A percentile compares a stretch with the other conserved stretches of the same genome.
Evolutionary conservation across 2,113 vertebrate genomes (phyloP).

Genomic region (Machaerirhynchus nigripectus): DNA sequence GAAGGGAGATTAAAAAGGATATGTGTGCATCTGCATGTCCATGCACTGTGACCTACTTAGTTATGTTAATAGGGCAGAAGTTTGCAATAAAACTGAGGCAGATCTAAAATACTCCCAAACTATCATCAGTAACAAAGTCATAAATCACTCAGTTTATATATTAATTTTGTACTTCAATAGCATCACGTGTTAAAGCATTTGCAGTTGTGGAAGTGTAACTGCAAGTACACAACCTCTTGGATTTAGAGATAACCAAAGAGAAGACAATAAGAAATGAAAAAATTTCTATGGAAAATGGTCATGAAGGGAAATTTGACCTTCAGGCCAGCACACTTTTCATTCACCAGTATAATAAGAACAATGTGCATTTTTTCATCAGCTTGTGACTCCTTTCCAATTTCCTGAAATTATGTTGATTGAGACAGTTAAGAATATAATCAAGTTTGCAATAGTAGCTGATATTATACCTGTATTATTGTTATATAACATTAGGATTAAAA

Average conservation of each 20-base stretch:
- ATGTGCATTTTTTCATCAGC: not conserved
- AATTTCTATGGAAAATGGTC: not conserved
- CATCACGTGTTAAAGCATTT: not conserved
- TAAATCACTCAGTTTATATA: not conserved
- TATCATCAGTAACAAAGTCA: not conserved
- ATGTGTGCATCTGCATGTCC: not conserved
- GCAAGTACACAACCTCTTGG: not conserved
- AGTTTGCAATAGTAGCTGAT: not conserved
- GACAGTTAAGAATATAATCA: not conserved
- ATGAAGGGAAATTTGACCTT: not conserved
- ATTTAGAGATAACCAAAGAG: not conserved
- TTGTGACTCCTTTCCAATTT: constrained; percentile 14
- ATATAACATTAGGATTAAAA: not conserved
- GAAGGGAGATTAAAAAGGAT: not conserved
- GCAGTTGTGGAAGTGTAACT: not conserved
- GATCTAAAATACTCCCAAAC: not conserved
- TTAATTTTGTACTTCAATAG: constrained; percentile 38
- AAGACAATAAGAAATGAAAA: not conserved
- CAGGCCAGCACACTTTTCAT: not conserved
- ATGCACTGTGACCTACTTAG: not conserved
- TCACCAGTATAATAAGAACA: not conserved
- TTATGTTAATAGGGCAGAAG: not conserved
- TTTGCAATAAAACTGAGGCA: not conserved
- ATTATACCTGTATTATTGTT: not conserved
- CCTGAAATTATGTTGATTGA: not conserved